Base-by-base conservation (phyloP, 1,140 invertebrate genomes). In the Trichonephila clavata region DNA sequence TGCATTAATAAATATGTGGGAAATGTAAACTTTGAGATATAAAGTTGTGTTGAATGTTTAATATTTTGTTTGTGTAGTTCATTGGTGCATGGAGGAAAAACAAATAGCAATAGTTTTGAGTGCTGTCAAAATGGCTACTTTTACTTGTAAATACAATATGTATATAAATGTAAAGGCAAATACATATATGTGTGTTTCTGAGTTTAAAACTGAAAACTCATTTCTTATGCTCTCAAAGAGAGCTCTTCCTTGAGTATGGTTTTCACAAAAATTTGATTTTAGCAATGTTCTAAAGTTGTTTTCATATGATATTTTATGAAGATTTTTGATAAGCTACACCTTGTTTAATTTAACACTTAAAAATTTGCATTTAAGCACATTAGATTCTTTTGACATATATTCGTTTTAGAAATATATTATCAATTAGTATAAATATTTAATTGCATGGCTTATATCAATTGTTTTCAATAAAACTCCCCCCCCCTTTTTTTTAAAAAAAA, bases 91-190 rank as follows among this genome's bases (percentile, higher is more conserved):
- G 14, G 13, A 7, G 2, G 18, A n/a, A 27, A 68, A 68, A 77
- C 71, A 39, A 39, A 39, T 3, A 39, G 2, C 32, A 39, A 39
- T 39, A 32, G 71, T 27, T 77, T 32, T 68, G 27, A 39, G 6
- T 77, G 71, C 27, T 77, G 27, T 77, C 14, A 39, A 77, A 77
- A 27, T 39, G 10, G 71, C 71, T 77, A 39, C 16, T 77, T 77
- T 77, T 27, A 77, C 32, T 39, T 77, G 71, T 77, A 77, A 77
- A 77, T 77, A 77, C 32, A 77, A 77, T 18, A 77, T 77, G 71
- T 77, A 77, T 39, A 77, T 77, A 77, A 6, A 32, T 32, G 71
- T 32, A 77, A 77, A 32, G 24, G 71, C 32, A 77, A 77, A 77
- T 32, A 18, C 32, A 20, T 77, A n/a, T 39, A 32, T 77, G 24